Percentiles rank a stretch among this genome's conserved stretches.
phyloP scores from a whole-genome alignment of 2,888 invertebrate species.

The Notodonta ziczac region DNA sequence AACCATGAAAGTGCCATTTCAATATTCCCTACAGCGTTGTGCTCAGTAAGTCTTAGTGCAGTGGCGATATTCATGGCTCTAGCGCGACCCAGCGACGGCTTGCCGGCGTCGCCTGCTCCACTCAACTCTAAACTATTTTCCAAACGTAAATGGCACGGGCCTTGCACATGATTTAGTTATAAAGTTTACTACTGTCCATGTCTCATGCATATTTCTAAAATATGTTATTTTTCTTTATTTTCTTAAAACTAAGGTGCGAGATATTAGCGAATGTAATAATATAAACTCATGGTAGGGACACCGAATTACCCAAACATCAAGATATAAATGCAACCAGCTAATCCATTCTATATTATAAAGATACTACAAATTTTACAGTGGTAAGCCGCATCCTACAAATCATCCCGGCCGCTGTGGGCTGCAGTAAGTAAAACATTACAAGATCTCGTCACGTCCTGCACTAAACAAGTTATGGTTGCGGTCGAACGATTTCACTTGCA shows the following conservation, averaged over 20 bases:
- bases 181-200: neutral
- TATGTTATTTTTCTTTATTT: no score
- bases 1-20: conserved; percentile 15
- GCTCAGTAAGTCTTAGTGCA: conserved; percentile 8
- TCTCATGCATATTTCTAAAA: neutral
- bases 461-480: conserved; percentile 34
- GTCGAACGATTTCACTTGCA: conserved; percentile 40
- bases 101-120: conserved; percentile 33
- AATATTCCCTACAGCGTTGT: conserved; percentile 20
- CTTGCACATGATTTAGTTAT: neutral
- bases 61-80: conserved; percentile 41
- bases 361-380: neutral
- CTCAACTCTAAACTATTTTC: conserved; percentile 42
- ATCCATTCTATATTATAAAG: neutral
- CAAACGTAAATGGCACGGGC: conserved; percentile 31
- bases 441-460: conserved; percentile 8
- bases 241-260: no score
- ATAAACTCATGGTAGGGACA: no score
- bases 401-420: neutral
- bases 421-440: conserved; percentile 2
- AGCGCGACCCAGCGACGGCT: conserved; percentile 28
- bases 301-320: no score
- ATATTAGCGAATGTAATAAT: no score
- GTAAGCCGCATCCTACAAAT: neutral
- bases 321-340: no score